Percentiles rank a stretch among this genome's conserved stretches.
These are phyloP conservation scores for Tricholaema leucomelas DNA, from an alignment of 2,113 vertebrate genomes.

Conservation along the genomic window DNA sequence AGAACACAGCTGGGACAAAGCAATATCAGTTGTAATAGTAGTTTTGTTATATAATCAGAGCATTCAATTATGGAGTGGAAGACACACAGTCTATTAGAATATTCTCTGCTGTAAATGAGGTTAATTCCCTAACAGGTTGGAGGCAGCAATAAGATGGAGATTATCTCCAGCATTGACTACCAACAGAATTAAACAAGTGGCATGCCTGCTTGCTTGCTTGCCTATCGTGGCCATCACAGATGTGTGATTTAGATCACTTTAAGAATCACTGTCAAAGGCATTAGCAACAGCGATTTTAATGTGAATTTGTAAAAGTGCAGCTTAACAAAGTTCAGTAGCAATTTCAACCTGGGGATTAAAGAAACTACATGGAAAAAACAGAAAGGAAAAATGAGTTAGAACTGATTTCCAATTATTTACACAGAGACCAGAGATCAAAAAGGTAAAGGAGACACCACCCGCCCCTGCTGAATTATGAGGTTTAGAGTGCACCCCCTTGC, in stretches of 20 bases:
- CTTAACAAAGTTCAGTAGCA: background rate
- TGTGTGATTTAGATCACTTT: background rate
- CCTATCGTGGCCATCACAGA: background rate
- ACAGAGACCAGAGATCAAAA: background rate
- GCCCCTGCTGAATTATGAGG: background rate
- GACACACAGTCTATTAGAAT: background rate
- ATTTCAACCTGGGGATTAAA: background rate
- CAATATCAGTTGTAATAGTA: background rate
- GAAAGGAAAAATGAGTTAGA: background rate
- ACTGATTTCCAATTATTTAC: background rate
- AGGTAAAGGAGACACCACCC: too few relatives aligned
- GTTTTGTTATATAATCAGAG: constrained; percentile 32
- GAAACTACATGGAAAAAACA: background rate
- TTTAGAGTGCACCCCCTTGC: background rate
- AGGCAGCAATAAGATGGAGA: background rate
- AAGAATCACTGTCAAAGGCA: background rate
- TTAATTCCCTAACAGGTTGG: background rate
- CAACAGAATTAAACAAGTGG: background rate
- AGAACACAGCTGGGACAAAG: background rate
- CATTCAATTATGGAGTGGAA: constrained; percentile 37
- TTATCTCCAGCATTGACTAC: background rate
- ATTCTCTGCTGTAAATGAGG: constrained; percentile 16
- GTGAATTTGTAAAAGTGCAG: background rate
- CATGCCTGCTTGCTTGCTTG: background rate
- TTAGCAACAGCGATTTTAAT: background rate